Evolutionary conservation across 2,888 invertebrate species (phyloP).

Genomic region (Ichneumon xanthorius): DNA sequence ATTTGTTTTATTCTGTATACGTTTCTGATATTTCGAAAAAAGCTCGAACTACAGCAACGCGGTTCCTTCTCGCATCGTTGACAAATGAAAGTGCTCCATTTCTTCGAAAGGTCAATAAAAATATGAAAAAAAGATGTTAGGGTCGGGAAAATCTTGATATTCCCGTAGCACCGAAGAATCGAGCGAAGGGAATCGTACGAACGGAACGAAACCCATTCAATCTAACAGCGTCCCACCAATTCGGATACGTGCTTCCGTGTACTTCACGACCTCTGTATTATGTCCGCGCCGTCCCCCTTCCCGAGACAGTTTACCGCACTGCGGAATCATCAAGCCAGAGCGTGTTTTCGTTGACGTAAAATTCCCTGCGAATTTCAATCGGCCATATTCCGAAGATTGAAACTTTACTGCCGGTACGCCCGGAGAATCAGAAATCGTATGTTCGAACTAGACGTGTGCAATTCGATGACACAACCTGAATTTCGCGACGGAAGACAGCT

Average conservation of each 20-base stretch:
- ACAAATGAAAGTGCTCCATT: neutral
- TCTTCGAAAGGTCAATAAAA: neutral
- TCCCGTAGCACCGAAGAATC: neutral
- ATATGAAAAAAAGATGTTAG: neutral
- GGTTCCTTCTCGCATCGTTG: too few relatives aligned
- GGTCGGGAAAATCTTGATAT: neutral
- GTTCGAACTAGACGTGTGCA: conserved; percentile 24
- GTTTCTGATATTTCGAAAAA: neutral
- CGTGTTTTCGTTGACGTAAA: conserved; percentile 23
- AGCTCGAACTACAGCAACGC: neutral
- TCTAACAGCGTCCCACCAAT: neutral
- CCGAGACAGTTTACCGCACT: neutral
- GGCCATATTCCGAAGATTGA: conserved; percentile 39
- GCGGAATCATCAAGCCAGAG: neutral
- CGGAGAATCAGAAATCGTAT: conserved; percentile 37
- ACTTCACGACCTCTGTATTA: neutral
- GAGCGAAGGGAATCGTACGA: neutral
- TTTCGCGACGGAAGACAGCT: conserved; percentile 8
- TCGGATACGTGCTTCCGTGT: neutral
- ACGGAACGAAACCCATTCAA: neutral
- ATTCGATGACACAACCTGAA: conserved; percentile 20
- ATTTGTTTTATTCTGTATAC: too few relatives aligned
- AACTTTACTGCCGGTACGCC: conserved; percentile 50
- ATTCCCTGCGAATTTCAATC: conserved; percentile 34
- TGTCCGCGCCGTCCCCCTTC: neutral